Evolutionary conservation across 2,113 vertebrate species (phyloP), one percentile per base, ranked within the genome.

Genomic region (Hoplias malabaricus): DNA sequence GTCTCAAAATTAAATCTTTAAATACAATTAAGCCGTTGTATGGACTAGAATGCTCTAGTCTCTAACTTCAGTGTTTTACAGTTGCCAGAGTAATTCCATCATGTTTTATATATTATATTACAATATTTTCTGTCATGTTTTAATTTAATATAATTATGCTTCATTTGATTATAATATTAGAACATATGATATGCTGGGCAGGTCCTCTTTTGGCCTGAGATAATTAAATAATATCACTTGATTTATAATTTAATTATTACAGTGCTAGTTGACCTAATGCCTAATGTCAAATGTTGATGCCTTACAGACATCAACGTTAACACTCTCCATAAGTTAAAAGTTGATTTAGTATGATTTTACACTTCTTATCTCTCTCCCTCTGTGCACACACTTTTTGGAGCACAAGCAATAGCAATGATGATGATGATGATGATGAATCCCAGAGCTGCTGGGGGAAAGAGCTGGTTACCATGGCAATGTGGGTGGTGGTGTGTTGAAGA

Each of bases 381-480:
- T 75, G 54, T 46, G 62, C 42, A 23, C 56, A 13, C 42, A n/a
- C 13, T 76, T 57, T 75, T 70, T 50, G 42, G 69, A 73, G 73
- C 69, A 70, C 75, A 78, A 63, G 68, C n/a, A 82, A 78, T 67
- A 62, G 34, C 81, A 81, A 83, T 70, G 78, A 76, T 68, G 78
- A 77, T 82, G 82, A 83, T 70, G 78, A 76, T 68, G 78, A 77
- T 66, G 63, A 87, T 61, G 66, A 82, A 86, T 80, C 75, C 85
- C 56, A 84, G 85, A 88, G 87, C 87, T 78, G 72, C 63, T 68
- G 67, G 82, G 82, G 77, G 87, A 77, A 67, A 88, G 79, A 33
- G 31, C 1, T 34, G 5, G 77, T 88, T 90, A 57, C 83, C 82
- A 85, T 74, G 29, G 83, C 38, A 84, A 87, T 54, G 73, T 76